Conservation (phyloP, 2,113 vertebrate genomes). For the Epinephelus lanceolatus region DNA sequence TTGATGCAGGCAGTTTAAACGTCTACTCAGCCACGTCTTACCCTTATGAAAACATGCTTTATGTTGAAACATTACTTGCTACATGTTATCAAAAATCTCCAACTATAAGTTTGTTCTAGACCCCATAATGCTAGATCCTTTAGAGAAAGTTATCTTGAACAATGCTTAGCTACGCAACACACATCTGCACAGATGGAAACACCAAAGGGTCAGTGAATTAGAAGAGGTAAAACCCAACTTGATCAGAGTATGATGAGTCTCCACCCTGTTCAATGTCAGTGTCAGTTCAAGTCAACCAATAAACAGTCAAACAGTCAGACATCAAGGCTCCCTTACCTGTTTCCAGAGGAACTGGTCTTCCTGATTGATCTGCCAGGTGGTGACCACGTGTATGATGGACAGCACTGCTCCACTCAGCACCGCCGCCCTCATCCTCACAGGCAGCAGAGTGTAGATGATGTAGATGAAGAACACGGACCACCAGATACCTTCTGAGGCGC, state of each 20-base stretch:
- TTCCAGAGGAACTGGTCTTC: constrained; percentile 93
- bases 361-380: constrained; percentile 92
- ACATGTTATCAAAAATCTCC: background rate
- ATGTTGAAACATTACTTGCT: background rate
- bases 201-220: background rate
- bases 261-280: background rate
- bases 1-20: background rate
- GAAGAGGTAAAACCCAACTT: background rate
- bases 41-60: background rate
- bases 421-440: constrained; percentile 94
- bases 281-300: constrained; percentile 5
- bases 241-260: background rate
- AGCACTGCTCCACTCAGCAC: constrained; percentile 93
- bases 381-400: constrained; percentile 90
- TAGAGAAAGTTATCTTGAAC: background rate
- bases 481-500: constrained; percentile 94
- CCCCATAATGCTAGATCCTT: background rate
- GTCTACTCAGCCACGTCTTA: background rate
- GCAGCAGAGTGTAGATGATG: constrained; percentile 96
- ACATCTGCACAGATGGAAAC: background rate
- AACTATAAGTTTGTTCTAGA: background rate
- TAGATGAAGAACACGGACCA: constrained; percentile 98
- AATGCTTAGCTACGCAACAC: background rate
- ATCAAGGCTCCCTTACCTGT: constrained; percentile 85
- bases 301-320: background rate